Percentiles rank a stretch among this genome's conserved stretches.
These are phyloP conservation scores for Acropternis orthonyx DNA, from an alignment of 2,797 vertebrate species.

Conservation along the genomic window DNA sequence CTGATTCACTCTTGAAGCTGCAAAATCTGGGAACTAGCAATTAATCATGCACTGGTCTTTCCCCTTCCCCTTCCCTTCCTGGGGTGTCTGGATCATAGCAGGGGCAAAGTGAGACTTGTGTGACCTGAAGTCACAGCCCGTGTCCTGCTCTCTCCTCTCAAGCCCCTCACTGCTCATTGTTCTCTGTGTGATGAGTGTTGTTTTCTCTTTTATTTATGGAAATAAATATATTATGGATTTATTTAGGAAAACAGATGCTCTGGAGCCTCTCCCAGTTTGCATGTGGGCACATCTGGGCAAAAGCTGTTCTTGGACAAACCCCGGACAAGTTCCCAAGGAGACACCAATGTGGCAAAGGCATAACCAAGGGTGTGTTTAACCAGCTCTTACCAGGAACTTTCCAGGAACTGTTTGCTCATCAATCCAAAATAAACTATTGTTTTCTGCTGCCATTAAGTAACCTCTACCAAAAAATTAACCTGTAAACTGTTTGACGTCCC, in stretches of 20 bases:
- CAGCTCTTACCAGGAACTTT: not conserved
- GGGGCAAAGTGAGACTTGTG: constrained; percentile 84
- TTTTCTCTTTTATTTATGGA: not conserved
- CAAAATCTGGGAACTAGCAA: constrained; percentile 86
- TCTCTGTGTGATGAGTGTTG: constrained; percentile 12
- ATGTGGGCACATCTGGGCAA: not conserved
- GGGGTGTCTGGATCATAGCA: constrained; percentile 75
- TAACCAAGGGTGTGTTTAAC: not conserved
- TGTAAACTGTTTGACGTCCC: constrained; percentile 60
- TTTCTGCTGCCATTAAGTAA: constrained; percentile 57
- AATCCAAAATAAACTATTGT: constrained; percentile 50
- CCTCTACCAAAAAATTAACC: constrained; percentile 75
- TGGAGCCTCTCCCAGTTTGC: not conserved
- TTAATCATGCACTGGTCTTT: constrained; percentile 81
- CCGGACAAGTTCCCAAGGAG: not conserved
- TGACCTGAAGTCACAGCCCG: constrained; percentile 80
- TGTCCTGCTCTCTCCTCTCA: constrained; percentile 47
- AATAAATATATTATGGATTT: not conserved
- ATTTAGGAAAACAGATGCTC: constrained; percentile 8
- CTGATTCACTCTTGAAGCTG: constrained; percentile 89
- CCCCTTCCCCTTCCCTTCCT: not conserved
- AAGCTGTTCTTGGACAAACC: not conserved
- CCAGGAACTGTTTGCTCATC: not conserved
- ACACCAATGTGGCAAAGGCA: not conserved
- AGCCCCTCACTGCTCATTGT: constrained; percentile 43